phyloP scores from a whole-genome alignment of 2,888 invertebrate genomes.

The Eupithecia subumbrata region DNA sequence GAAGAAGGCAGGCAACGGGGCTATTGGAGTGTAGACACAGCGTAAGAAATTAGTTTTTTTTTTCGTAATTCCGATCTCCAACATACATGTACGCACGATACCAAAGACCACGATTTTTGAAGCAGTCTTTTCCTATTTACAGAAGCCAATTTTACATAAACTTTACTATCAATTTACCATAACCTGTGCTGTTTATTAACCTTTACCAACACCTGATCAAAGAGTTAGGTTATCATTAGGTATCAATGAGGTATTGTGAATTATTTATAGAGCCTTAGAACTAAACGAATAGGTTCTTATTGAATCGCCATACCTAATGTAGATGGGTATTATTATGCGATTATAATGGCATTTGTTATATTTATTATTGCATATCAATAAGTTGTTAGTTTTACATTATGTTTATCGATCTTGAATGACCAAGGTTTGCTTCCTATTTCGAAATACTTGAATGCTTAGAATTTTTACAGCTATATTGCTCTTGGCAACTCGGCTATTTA shows the following conservation, averaged over 20 bases:
- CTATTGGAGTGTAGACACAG: not conserved
- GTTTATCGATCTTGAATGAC: not conserved
- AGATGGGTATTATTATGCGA: not conserved
- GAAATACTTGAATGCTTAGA: not conserved
- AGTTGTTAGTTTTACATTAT: not conserved
- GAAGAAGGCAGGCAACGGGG: not conserved
- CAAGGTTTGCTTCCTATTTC: not conserved
- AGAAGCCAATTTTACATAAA: not conserved
- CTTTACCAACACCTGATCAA: conserved; percentile 3
- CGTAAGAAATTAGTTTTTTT: not conserved
- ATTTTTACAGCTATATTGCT: not conserved
- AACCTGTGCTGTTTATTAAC: not conserved
- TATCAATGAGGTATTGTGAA: not conserved
- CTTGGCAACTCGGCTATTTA: not conserved
- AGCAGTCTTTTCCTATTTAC: not conserved
- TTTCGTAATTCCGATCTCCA: not conserved
- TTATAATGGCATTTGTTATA: not conserved
- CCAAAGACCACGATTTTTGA: not conserved
- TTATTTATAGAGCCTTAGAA: not conserved
- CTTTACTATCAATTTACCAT: not conserved
- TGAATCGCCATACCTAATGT: not conserved
- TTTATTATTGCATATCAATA: not conserved
- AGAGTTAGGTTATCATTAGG: not conserved
- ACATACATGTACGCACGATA: not conserved
- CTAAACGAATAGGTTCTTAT: not conserved